Base-by-base conservation (phyloP, 2,797 vertebrate genomes). In the Peromyscus attwateri region DNA sequence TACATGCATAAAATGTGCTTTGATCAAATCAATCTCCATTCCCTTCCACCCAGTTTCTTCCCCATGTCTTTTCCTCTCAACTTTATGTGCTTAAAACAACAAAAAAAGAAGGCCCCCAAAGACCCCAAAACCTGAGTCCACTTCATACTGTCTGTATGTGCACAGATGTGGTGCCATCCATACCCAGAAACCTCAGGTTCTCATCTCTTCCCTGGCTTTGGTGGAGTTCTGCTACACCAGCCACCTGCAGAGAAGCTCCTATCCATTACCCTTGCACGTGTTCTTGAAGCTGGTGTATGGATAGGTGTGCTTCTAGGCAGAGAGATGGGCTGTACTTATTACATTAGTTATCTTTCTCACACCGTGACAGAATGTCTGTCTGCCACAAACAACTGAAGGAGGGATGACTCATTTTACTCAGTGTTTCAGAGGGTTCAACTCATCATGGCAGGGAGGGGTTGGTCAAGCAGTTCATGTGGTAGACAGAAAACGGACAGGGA, bases 231-330 rank as follows among this genome's bases (percentile, higher is more conserved):
- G 13, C 87, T 66, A 23, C 10, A 55, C 40, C 52, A 46, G n/a
- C 2, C 27, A 16, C 62, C 17, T 3, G 27, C 23, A n/a, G n/a
- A 70, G 75, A 29, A 43, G 34, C 29, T 31, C 40, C 34, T n/a
- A 43, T 70, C 10, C 23, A 3, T 43, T 46, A 34, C 31, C 62
- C 21, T n/a, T 17, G 9, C 2, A 0, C 57, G 37, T 27, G 0
- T 96, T 88, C 71, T 85, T 62, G 82, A 95, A 94, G 6, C 1
- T 37, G 19, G 71, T 0, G 0, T 37, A n/a, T 55, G 46, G 7
- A 2, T 55, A 37, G 89, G 73, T 8, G 12, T 37, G 14, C 6
- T 1, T 55, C 76, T 16, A 43, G 66, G 17, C 19, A 46, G 40
- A 89, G 55, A 77, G 29, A 31, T 13, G 11, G 13, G 55, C 17